Evolutionary conservation across 2,113 vertebrate genomes (phyloP).

Genomic region (Edolisoma coerulescens): DNA sequence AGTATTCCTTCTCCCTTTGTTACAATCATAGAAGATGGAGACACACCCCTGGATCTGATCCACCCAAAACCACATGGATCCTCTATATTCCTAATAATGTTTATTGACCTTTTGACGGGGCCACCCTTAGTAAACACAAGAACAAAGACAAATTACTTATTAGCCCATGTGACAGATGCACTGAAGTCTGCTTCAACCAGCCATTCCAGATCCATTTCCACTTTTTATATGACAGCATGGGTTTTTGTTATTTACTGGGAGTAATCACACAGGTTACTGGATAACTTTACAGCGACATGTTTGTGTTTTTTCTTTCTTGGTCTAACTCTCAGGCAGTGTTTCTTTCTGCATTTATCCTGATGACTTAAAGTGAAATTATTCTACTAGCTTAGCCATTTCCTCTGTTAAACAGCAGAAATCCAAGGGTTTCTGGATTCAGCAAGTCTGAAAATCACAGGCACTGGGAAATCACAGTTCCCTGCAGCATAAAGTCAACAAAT

Average conservation of each 20-base stretch:
- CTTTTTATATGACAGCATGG: not conserved
- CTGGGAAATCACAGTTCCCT: not conserved
- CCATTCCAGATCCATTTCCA: slow-evolving; percentile 5
- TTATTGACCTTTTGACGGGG: not conserved
- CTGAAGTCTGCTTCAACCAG: slow-evolving; percentile 15
- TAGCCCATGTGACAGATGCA: slow-evolving; percentile 9
- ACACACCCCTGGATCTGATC: not conserved
- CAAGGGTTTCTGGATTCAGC: not conserved
- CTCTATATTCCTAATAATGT: not conserved
- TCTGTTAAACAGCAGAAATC: not conserved
- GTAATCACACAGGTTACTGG: not conserved
- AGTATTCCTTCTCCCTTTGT: not conserved
- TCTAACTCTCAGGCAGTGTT: not conserved
- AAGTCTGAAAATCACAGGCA: not conserved
- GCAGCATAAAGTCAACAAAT: not conserved
- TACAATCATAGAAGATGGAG: not conserved
- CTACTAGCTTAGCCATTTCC: not conserved
- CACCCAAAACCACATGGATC: not conserved
- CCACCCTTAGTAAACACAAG: not conserved
- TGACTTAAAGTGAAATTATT: not conserved
- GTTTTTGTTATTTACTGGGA: not conserved
- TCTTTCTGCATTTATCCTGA: not conserved
- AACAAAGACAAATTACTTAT: slow-evolving; percentile 5
- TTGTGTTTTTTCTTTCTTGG: not conserved
- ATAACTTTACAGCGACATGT: not conserved